Base-by-base conservation (phyloP, 2,797 vertebrate genomes). In the Falco columbarius region DNA sequence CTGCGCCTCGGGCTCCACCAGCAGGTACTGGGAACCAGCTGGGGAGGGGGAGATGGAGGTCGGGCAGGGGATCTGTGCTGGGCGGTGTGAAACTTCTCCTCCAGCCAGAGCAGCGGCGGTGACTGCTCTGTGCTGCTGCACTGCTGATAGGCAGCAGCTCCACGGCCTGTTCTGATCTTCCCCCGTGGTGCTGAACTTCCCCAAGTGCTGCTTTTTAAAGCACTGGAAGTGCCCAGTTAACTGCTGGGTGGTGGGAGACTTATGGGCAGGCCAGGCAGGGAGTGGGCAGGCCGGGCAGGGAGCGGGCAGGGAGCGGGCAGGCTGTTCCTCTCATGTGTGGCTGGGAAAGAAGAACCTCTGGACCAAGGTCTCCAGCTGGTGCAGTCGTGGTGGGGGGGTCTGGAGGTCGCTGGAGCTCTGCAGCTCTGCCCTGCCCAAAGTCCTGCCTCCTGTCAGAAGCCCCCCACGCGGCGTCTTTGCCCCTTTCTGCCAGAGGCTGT, bases 1-100 rank as follows among this genome's bases (percentile, higher is more conserved):
- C 97, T 99, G 81, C 98, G 99, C 26, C 98, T 99, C 4, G 98
- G 98, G 11, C 98, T 98, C 42, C 97, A 98, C 89, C 95, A 98
- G 67, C 99, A 99, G 98, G 99, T 99, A 90, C 8, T 0, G 29
- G 40, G 75, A 27, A 1, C 1, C 0, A 23, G 14, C 14, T 11
- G 30, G 34, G 40, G 5, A 3, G 32, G 14, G 38, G 32, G 42
- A n/a, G 11, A 4, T 0, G 2, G 12, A 2, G 15, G 7, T 2
- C 2, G 0, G 0, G 27, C 7, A 7, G 24, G 29, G 42, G 11
- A 3, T 4, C 5, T n/a, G 49, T 12, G 73, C 8, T 0, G 0
- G 24, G 14, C 52, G 36, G 30, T 18, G 27, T 22, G 62, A 27
- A 55, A 29, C 47, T 59, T n/a, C 61, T 54, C 34, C 58, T 75